These are phyloP conservation scores for Harmothoe impar DNA, from an alignment of 2,888 invertebrate genomes.

Conservation along the genomic window DNA sequence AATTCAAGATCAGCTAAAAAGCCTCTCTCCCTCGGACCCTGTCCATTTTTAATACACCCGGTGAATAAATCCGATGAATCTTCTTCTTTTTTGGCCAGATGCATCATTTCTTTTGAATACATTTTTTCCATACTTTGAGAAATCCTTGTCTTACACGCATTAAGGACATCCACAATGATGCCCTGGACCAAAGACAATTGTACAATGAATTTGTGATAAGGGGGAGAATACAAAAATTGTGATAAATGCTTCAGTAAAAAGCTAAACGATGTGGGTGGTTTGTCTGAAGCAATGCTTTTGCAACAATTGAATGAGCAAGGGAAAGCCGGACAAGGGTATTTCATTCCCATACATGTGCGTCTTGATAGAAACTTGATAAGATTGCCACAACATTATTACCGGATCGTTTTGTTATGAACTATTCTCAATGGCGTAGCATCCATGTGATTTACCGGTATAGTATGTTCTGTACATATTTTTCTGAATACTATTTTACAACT, in stretches of 20 bases:
- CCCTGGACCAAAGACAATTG: neutral
- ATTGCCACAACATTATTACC: too few relatives aligned
- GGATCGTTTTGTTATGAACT: too few relatives aligned
- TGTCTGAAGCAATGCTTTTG: neutral
- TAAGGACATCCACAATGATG: neutral
- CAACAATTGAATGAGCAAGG: too few relatives aligned
- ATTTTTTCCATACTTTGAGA: neutral
- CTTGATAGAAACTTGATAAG: too few relatives aligned
- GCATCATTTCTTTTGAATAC: too few relatives aligned
- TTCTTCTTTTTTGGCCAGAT: neutral
- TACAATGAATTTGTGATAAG: neutral
- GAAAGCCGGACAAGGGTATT: too few relatives aligned
- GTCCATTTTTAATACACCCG: slow-evolving; percentile 10
- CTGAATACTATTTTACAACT: too few relatives aligned
- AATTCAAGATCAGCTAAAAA: neutral
- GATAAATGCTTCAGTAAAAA: neutral
- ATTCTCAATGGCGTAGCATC: too few relatives aligned
- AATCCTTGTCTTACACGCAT: slow-evolving; percentile 5
- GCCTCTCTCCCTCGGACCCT: neutral
- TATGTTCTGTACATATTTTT: too few relatives aligned
- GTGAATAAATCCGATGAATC: neutral
- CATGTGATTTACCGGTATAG: too few relatives aligned
- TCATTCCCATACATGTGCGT: too few relatives aligned
- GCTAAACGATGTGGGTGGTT: neutral
- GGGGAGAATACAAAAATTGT: neutral